phyloP scores from a whole-genome alignment of 1,140 invertebrate genomes.

The Cydia pomonella region DNA sequence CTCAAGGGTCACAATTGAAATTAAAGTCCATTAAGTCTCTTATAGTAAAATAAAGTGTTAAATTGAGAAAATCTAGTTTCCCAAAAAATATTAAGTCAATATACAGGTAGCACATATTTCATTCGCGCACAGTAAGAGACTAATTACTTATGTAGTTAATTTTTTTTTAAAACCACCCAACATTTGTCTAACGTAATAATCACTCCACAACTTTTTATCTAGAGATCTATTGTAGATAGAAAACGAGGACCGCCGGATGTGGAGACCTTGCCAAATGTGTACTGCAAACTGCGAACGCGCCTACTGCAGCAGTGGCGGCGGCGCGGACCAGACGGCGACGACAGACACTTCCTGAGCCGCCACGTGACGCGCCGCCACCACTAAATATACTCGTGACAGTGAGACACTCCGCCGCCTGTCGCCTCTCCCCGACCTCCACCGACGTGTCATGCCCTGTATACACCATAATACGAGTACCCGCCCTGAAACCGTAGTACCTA shows the following conservation, averaged over 20 bases:
- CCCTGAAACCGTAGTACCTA: conserved; percentile 51
- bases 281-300: conserved; percentile 39
- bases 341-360: conserved; percentile 63
- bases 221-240: conserved; percentile 4
- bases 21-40: too few relatives aligned
- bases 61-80: too few relatives aligned
- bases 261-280: conserved; percentile 48
- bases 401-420: conserved; percentile 55
- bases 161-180: background rate
- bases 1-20: too few relatives aligned
- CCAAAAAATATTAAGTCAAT: too few relatives aligned
- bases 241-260: conserved; percentile 36
- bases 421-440: conserved; percentile 18
- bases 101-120: too few relatives aligned
- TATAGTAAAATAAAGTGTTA: too few relatives aligned
- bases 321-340: conserved; percentile 43
- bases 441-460: background rate
- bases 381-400: conserved; percentile 63
- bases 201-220: background rate
- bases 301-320: conserved; percentile 19
- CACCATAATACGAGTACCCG: conserved; percentile 33
- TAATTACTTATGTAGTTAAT: too few relatives aligned
- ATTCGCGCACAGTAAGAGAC: too few relatives aligned
- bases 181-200: background rate
- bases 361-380: conserved; percentile 53